These are phyloP conservation scores for Magallana ariakensis DNA, from an alignment of 1,140 invertebrate species.

Conservation along the genomic window DNA sequence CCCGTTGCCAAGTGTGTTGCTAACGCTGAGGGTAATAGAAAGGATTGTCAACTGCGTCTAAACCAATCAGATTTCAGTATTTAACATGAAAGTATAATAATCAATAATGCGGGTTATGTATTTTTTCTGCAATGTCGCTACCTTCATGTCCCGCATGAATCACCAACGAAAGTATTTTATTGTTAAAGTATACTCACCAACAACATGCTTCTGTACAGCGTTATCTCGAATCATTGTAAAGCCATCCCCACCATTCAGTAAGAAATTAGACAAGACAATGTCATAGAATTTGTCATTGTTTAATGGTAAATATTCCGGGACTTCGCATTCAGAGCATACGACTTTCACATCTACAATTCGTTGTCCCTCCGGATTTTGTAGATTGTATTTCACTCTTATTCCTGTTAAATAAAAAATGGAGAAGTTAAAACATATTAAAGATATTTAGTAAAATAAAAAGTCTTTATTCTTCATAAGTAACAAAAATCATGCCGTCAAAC, in stretches of 20 bases:
- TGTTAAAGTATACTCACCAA: conserved; percentile 50
- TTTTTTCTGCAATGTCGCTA: no score
- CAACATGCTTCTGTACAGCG: conserved; percentile 47
- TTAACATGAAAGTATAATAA: no score
- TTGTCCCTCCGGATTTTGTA: conserved; percentile 78
- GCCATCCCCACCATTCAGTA: conserved; percentile 86
- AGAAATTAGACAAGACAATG: conserved; percentile 81
- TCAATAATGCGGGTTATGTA: no score
- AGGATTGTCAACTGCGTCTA: no score
- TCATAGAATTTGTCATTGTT: conserved; percentile 61
- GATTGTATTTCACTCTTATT: conserved; percentile 82
- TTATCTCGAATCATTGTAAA: conserved; percentile 75
- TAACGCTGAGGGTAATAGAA: no score
- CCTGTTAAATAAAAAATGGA: conserved; percentile 65
- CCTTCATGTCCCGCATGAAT: no score
- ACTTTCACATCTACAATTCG: conserved; percentile 57
- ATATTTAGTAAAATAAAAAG: neutral
- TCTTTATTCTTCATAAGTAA: neutral
- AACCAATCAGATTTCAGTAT: no score
- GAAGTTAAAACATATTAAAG: neutral
- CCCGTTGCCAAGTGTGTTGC: no score
- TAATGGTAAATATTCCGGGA: conserved; percentile 77
- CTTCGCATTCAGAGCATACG: conserved; percentile 58
- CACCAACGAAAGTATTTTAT: no score
- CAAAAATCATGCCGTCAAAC: neutral